phyloP scores from a whole-genome alignment of 92 coral and sea anemone genomes.

The Epizoanthus illoricatus region DNA sequence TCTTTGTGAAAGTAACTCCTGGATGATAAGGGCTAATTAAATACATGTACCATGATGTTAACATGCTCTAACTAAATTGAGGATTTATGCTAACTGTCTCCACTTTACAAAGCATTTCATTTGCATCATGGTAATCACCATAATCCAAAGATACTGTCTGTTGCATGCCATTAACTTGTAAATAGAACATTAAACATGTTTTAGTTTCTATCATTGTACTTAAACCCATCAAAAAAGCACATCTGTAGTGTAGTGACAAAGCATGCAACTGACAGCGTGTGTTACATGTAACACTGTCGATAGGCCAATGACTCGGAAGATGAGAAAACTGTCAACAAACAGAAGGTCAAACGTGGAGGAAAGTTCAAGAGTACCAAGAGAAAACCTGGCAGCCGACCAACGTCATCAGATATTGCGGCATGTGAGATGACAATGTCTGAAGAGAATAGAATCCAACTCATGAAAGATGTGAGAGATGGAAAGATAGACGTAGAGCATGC shows the following conservation, averaged over 20 bases:
- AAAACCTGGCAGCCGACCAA: conserved; percentile 66
- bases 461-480: conserved; percentile 74
- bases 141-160: no score
- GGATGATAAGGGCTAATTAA: no score
- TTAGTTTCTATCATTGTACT: background rate
- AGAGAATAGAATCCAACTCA: conserved; percentile 81
- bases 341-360: conserved; percentile 72
- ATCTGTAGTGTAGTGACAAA: background rate
- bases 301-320: conserved; percentile 56
- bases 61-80: background rate
- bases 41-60: background rate
- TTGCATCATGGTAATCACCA: no score
- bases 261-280: background rate
- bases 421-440: conserved; percentile 86
- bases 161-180: background rate
- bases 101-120: no score
- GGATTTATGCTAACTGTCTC: background rate
- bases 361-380: conserved; percentile 83
- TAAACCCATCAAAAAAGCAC: background rate
- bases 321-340: conserved; percentile 55
- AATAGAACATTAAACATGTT: background rate
- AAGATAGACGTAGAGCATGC: conserved; percentile 82
- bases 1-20: no score
- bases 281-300: background rate
- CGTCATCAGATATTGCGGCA: conserved; percentile 76